These are phyloP conservation scores for Diorhabda sublineata DNA, from an alignment of 1,140 invertebrate genomes.

Conservation along the genomic window DNA sequence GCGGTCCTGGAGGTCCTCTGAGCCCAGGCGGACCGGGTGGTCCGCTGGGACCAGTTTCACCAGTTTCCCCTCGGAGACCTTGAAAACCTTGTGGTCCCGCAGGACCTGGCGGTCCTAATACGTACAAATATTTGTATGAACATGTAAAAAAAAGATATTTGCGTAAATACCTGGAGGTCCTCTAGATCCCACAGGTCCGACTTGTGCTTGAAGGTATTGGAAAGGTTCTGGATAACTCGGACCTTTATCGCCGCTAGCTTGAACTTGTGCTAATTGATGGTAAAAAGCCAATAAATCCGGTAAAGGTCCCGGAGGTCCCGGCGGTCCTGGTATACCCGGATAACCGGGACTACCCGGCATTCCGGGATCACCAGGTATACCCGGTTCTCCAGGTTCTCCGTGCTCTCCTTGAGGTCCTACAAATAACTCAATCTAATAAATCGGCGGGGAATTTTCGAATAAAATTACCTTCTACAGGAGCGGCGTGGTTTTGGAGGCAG, in stretches of 20 bases:
- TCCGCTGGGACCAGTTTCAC: constrained; percentile 63
- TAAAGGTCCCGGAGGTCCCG: constrained; percentile 65
- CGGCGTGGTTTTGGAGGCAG: constrained; percentile 36
- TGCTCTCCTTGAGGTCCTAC: constrained; percentile 41
- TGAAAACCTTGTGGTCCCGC: constrained; percentile 75
- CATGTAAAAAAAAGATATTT: too few species aligned
- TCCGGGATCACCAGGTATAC: constrained; percentile 58
- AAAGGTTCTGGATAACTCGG: constrained; percentile 61
- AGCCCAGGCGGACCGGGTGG: constrained; percentile 61
- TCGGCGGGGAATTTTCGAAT: not conserved
- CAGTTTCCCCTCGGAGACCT: constrained; percentile 73
- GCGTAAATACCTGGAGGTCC: constrained; percentile 51
- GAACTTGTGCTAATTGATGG: constrained; percentile 60
- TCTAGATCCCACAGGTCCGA: constrained; percentile 68
- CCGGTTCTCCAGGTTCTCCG: constrained; percentile 49
- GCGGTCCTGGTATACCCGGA: constrained; percentile 64
- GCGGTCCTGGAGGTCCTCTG: constrained; percentile 61
- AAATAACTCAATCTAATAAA: constrained; percentile 13
- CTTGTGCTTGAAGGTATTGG: constrained; percentile 71
- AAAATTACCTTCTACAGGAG: constrained; percentile 11
- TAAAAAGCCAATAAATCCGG: constrained; percentile 69
- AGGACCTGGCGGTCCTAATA: constrained; percentile 57
- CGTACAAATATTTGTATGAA: not conserved
- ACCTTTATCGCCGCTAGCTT: constrained; percentile 70
- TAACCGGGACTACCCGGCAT: constrained; percentile 59